These are phyloP conservation scores for Cotesia congregata DNA, from an alignment of 2,888 invertebrate genomes.

Conservation along the genomic window DNA sequence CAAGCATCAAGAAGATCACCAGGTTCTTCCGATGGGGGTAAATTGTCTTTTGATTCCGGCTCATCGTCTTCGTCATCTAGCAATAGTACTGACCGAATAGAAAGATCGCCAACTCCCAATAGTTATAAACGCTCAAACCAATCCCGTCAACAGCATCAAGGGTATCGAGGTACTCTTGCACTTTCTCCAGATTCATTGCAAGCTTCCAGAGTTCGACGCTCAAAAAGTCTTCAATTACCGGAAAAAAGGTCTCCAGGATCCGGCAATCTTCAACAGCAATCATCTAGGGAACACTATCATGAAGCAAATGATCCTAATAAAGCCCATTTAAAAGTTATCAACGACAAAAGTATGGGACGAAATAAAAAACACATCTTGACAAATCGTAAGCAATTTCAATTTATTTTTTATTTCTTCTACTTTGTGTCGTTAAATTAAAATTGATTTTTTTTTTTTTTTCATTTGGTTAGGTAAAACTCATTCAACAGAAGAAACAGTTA, in stretches of 20 bases:
- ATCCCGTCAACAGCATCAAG: slow-evolving; percentile 57
- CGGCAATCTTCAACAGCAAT: slow-evolving; percentile 63
- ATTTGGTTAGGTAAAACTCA: slow-evolving; percentile 63
- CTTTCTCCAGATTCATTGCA: slow-evolving; percentile 63
- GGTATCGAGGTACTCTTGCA: slow-evolving; percentile 54
- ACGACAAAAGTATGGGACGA: slow-evolving; percentile 58
- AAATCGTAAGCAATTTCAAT: slow-evolving; percentile 58
- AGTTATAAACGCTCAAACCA: slow-evolving; percentile 57
- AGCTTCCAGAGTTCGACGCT: slow-evolving; percentile 70
- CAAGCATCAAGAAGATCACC: slow-evolving; percentile 63
- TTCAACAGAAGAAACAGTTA: slow-evolving; percentile 66
- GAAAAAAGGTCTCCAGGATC: slow-evolving; percentile 73
- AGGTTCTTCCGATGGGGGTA: slow-evolving; percentile 63
- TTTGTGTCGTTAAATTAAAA: background rate
- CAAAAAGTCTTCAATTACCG: slow-evolving; percentile 77
- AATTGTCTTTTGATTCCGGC: slow-evolving; percentile 59
- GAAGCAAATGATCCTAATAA: slow-evolving; percentile 65
- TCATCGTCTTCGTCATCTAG: slow-evolving; percentile 60
- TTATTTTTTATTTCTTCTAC: background rate
- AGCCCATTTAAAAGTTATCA: slow-evolving; percentile 67
- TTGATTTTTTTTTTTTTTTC: slow-evolving; percentile 7
- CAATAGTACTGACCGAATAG: slow-evolving; percentile 61
- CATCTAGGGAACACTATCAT: slow-evolving; percentile 66
- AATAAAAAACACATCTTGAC: slow-evolving; percentile 60
- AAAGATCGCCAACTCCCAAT: slow-evolving; percentile 63